These are phyloP conservation scores for Nematolebias whitei DNA, from an alignment of 2,113 vertebrate species.

Conservation along the genomic window DNA sequence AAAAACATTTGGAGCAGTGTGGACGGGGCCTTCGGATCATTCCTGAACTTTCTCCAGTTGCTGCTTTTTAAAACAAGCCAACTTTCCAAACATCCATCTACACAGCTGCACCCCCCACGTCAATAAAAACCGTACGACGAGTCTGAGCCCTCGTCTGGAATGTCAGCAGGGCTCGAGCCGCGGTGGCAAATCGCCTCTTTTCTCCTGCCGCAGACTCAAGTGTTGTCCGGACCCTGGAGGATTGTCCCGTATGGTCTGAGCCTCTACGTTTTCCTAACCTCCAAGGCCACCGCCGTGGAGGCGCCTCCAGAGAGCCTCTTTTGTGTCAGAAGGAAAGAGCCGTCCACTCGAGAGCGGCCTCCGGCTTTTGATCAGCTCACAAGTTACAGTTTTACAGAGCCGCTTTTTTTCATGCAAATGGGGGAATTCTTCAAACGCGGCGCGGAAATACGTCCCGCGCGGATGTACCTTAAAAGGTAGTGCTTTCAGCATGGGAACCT, in stretches of 20 bases:
- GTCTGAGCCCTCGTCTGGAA: conserved; percentile 75
- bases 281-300: conserved; percentile 80
- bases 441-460: conserved; percentile 77
- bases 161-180: conserved; percentile 70
- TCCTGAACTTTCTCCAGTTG: conserved; percentile 8
- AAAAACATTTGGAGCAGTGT: too few species aligned
- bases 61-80: conserved; percentile 19
- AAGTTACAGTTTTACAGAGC: conserved; percentile 83
- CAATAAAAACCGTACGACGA: conserved; percentile 54
- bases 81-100: conserved; percentile 4
- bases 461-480: conserved; percentile 75
- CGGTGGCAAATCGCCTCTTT: conserved; percentile 65
- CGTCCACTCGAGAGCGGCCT: conserved; percentile 74
- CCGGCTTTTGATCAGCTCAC: conserved; percentile 85
- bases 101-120: too few species aligned
- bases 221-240: conserved; percentile 74
- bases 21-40: too few species aligned
- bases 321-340: conserved; percentile 82
- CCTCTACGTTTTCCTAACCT: conserved; percentile 81
- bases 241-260: conserved; percentile 70
- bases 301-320: conserved; percentile 81
- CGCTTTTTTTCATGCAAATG: conserved; percentile 84
- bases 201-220: conserved; percentile 73
- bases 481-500: conserved; percentile 78
- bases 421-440: conserved; percentile 77